Evolutionary conservation across 2,888 invertebrate species (phyloP).

Genomic region (Griposia aprilina): DNA sequence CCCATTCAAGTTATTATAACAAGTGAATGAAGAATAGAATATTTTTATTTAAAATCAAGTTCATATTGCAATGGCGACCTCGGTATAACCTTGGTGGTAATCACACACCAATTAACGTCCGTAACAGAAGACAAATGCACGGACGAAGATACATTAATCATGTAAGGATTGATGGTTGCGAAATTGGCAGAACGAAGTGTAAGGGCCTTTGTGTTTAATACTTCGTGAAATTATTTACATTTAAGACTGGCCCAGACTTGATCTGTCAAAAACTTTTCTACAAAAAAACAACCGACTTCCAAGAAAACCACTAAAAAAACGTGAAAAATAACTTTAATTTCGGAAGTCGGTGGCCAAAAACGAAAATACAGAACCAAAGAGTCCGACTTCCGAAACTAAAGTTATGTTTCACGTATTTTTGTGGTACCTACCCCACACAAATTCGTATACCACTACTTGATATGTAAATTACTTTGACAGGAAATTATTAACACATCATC

Average conservation of each 20-base stretch:
- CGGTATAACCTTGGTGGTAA: conserved; percentile 71
- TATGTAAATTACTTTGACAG: no score
- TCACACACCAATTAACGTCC: conserved; percentile 84
- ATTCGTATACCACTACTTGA: no score
- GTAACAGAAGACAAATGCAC: conserved; percentile 83
- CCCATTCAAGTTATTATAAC: conserved; percentile 33
- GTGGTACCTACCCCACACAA: no score
- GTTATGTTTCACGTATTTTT: no score
- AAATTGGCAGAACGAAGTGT: conserved; percentile 41
- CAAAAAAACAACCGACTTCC: no score
- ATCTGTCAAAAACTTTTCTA: no score
- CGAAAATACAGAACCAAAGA: no score
- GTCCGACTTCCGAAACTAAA: no score
- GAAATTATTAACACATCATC: no score
- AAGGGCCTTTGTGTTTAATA: conserved; percentile 36
- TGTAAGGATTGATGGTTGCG: conserved; percentile 56
- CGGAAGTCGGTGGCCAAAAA: no score
- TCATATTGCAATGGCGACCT: conserved; percentile 67
- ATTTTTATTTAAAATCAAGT: conserved; percentile 61
- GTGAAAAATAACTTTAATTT: no score
- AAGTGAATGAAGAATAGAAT: conserved; percentile 52
- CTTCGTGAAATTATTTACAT: conserved; percentile 7
- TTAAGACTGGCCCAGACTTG: not conserved
- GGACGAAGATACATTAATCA: conserved; percentile 82
- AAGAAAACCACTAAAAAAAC: no score